These are phyloP conservation scores for Isotomurus palustris DNA, from an alignment of 2,888 invertebrate genomes.

Conservation along the genomic window DNA sequence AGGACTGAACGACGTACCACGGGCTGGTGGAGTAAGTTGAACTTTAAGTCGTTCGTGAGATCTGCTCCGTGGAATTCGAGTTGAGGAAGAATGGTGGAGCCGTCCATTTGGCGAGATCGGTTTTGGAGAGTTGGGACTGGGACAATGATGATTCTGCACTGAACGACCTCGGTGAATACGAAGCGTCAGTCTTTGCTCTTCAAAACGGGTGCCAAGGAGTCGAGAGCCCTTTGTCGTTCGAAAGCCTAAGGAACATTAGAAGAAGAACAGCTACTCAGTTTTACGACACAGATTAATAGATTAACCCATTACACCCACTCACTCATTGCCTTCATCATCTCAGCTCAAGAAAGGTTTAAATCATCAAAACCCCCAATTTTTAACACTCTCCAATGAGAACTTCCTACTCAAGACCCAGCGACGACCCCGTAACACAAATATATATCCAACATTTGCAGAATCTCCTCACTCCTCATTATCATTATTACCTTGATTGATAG, in stretches of 20 bases:
- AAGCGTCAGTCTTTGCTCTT: slow-evolving; percentile 83
- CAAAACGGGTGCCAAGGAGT: slow-evolving; percentile 61
- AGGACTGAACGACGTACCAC: slow-evolving; percentile 27
- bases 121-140: slow-evolving; percentile 34
- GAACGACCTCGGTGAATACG: slow-evolving; percentile 84
- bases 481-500: slow-evolving; percentile 70
- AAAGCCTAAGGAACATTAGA: slow-evolving; percentile 54
- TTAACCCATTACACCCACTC: no score
- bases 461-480: no score
- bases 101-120: slow-evolving; percentile 40
- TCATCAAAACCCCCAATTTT: no score
- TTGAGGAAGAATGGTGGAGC: slow-evolving; percentile 33
- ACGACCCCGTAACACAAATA: no score
- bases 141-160: slow-evolving; percentile 53
- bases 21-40: slow-evolving; percentile 45
- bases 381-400: no score
- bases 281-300: no score
- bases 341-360: no score
- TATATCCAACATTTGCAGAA: no score
- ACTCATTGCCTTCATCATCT: no score
- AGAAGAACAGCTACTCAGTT: no score
- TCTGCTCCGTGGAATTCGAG: slow-evolving; percentile 43
- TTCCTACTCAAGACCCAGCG: no score
- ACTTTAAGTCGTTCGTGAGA: slow-evolving; percentile 45
- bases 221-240: slow-evolving; percentile 72